Conservation (phyloP, 1,140 invertebrate genomes). For the Anoplophora glabripennis region DNA sequence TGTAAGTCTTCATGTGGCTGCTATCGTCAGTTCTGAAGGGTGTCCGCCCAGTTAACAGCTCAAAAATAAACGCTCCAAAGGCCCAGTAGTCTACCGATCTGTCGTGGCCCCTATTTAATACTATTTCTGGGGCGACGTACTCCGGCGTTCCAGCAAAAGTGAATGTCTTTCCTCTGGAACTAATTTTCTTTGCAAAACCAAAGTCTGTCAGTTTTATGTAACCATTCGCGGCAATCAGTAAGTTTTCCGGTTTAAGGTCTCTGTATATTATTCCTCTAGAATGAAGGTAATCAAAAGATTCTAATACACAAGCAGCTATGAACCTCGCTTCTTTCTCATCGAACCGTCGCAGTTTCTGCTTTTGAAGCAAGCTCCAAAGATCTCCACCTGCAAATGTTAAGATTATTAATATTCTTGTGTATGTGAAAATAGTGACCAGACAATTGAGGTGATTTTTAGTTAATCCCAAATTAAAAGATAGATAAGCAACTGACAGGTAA, state of each 20-base stretch:
- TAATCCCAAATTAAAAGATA: too few species aligned
- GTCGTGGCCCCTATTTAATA: slow-evolving; percentile 89
- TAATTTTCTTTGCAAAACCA: slow-evolving; percentile 90
- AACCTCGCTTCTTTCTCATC: slow-evolving; percentile 84
- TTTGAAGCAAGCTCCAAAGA: slow-evolving; percentile 16
- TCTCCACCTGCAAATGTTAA: slow-evolving; percentile 78
- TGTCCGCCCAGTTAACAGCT: slow-evolving; percentile 82
- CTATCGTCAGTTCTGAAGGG: slow-evolving; percentile 82
- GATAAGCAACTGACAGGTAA: too few species aligned
- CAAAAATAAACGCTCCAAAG: slow-evolving; percentile 87
- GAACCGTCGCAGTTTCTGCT: slow-evolving; percentile 63
- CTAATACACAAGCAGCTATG: slow-evolving; percentile 61
- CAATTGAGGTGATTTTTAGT: too few species aligned
- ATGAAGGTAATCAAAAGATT: slow-evolving; percentile 90
- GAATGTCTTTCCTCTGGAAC: slow-evolving; percentile 81
- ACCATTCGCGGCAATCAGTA: slow-evolving; percentile 81
- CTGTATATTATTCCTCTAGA: slow-evolving; percentile 83
- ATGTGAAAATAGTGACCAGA: too few species aligned
- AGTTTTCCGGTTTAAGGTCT: slow-evolving; percentile 94
- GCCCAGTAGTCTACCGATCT: slow-evolving; percentile 94
- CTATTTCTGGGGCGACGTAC: slow-evolving; percentile 91
- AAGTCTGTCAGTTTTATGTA: slow-evolving; percentile 97
- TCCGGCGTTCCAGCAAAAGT: slow-evolving; percentile 97
- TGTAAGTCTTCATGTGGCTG: slow-evolving; percentile 96
- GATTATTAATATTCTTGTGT: too few species aligned